These are phyloP conservation scores for Buceros bicornis DNA, from an alignment of 2,797 vertebrate species.

Conservation along the genomic window DNA sequence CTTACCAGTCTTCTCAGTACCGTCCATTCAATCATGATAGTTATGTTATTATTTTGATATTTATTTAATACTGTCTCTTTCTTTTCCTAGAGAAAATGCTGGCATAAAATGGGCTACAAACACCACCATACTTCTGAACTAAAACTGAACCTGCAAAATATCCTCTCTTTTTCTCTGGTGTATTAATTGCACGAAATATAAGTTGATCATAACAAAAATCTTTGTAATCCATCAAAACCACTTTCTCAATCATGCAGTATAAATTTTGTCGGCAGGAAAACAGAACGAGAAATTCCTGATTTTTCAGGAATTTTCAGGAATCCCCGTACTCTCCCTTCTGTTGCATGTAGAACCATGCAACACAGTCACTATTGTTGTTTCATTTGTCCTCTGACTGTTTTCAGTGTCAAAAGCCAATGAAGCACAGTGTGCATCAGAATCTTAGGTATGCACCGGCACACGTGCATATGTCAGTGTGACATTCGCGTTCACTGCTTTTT, in stretches of 20 bases:
- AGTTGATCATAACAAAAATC: neutral
- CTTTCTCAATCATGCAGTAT: neutral
- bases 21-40: neutral
- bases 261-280: neutral
- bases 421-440: neutral
- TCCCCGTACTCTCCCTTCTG: neutral
- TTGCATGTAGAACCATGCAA: neutral
- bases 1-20: neutral
- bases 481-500: neutral
- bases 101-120: neutral
- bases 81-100: neutral
- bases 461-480: accelerated
- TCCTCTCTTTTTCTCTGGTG: neutral
- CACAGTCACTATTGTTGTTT: neutral
- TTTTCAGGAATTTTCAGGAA: neutral
- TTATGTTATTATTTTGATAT: neutral
- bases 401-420: neutral
- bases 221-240: neutral
- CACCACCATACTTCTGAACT: neutral
- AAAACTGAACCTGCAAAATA: neutral
- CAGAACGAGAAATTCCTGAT: neutral
- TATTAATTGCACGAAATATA: neutral
- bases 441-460: neutral
- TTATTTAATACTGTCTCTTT: neutral
- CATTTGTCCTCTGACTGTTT: neutral